phyloP scores from a whole-genome alignment of 2,113 vertebrate genomes.

The Odocoileus virginianus region DNA sequence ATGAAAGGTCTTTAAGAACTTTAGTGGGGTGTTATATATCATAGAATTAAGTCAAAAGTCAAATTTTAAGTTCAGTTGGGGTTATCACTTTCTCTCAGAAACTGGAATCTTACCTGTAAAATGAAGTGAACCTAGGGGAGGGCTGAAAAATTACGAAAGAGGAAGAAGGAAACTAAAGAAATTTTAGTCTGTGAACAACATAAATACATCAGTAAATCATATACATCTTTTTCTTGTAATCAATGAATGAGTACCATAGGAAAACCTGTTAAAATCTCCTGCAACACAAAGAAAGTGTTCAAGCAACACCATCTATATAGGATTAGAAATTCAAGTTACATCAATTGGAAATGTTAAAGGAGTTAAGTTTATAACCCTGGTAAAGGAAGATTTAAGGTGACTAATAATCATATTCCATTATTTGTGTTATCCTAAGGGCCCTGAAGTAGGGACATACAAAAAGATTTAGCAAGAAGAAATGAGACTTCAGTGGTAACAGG shows the following conservation, averaged over 20 bases:
- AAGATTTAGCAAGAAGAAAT: constrained; percentile 1
- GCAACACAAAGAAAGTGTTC: not conserved
- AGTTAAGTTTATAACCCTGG: not conserved
- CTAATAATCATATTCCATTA: not conserved
- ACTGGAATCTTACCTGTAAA: not conserved
- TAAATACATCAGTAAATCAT: not conserved
- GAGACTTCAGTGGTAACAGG: not conserved
- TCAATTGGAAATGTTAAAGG: not conserved
- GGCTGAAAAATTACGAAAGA: not conserved
- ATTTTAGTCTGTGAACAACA: not conserved
- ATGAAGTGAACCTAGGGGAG: not conserved
- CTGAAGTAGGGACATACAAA: not conserved
- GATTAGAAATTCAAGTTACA: not conserved
- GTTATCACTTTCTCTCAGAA: constrained; percentile 34
- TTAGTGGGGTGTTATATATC: constrained; percentile 50
- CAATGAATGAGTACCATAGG: not conserved
- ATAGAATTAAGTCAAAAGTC: constrained; percentile 61
- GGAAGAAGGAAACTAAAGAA: not conserved
- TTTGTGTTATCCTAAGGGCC: not conserved
- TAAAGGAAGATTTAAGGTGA: not conserved
- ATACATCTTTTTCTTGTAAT: not conserved
- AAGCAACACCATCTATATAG: not conserved
- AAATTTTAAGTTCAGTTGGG: constrained; percentile 55
- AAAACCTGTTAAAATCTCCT: not conserved
- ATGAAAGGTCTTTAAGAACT: constrained; percentile 59